phyloP scores from a whole-genome alignment of 1,140 invertebrate species.

The Temnothorax longispinosus region DNA sequence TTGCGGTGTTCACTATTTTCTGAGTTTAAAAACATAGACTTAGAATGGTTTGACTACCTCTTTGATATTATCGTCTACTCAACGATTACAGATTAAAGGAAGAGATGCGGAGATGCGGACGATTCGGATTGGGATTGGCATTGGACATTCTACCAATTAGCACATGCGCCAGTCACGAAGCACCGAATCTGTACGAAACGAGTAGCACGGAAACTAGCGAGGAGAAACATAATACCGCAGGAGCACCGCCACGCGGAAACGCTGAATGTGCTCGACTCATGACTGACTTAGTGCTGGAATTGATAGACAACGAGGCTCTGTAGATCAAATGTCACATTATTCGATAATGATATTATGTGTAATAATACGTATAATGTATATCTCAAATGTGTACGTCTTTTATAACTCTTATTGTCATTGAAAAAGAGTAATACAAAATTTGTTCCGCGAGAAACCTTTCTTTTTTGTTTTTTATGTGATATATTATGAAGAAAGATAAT shows the following conservation, averaged over 20 bases:
- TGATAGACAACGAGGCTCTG: conserved; percentile 80
- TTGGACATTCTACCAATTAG: conserved; percentile 91
- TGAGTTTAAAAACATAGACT: background rate
- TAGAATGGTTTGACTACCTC: background rate
- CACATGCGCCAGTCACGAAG: conserved; percentile 90
- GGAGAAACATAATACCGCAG: conserved; percentile 64
- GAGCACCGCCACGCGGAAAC: conserved; percentile 81
- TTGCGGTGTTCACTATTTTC: background rate
- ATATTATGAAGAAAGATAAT: conserved; percentile 19
- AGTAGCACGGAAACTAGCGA: conserved; percentile 78
- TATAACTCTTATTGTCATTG: background rate
- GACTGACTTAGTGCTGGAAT: conserved; percentile 83
- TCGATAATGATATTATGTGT: background rate
- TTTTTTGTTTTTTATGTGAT: background rate
- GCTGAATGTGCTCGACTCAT: conserved; percentile 82
- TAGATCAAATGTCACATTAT: conserved; percentile 67
- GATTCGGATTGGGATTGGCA: conserved; percentile 89
- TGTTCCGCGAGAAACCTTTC: background rate
- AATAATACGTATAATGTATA: conserved; percentile 40
- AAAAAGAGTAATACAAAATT: conserved; percentile 19
- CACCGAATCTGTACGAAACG: conserved; percentile 89
- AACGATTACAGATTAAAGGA: conserved; percentile 85
- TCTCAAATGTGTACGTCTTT: conserved; percentile 11
- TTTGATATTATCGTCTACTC: conserved; percentile 27
- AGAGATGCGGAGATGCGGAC: conserved; percentile 88